Evolutionary conservation across 2,888 invertebrate genomes (phyloP).

Genomic region (Standfussiana lucernea): DNA sequence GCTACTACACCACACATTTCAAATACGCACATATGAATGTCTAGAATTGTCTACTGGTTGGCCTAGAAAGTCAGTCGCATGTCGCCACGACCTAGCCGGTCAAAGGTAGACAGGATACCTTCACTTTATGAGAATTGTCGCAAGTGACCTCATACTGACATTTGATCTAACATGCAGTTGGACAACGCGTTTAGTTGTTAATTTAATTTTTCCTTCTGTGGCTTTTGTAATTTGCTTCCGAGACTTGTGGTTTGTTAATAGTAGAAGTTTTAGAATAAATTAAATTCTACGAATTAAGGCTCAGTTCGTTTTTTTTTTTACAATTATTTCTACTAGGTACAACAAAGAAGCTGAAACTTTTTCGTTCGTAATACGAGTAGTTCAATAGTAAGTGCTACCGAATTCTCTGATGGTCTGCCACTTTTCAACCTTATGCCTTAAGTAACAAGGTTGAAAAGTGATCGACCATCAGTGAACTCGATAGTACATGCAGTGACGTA

Average conservation of each 20-base stretch:
- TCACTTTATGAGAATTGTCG: conserved; percentile 81
- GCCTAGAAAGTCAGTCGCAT: conserved; percentile 84
- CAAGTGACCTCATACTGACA: conserved; percentile 71
- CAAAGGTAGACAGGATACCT: conserved; percentile 84
- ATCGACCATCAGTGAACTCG: too few relatives aligned
- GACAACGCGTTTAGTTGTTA: conserved; percentile 19
- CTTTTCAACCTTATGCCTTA: too few relatives aligned
- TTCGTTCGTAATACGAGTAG: too few relatives aligned
- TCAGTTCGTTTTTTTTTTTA: not conserved
- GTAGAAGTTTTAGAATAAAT: not conserved
- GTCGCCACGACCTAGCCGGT: conserved; percentile 79
- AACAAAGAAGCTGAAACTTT: too few relatives aligned
- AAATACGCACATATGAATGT: conserved; percentile 52
- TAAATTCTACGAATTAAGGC: not conserved
- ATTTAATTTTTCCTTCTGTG: conserved; percentile 36
- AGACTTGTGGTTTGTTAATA: conserved; percentile 16
- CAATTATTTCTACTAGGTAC: too few relatives aligned
- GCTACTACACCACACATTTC: conserved; percentile 13
- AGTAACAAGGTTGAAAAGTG: too few relatives aligned
- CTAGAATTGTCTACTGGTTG: conserved; percentile 70
- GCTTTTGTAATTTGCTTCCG: conserved; percentile 42
- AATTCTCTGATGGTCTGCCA: too few relatives aligned
- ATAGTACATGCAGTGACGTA: too few relatives aligned
- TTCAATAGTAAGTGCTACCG: too few relatives aligned
- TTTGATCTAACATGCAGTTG: conserved; percentile 57